phyloP scores from a whole-genome alignment of 2,888 invertebrate species.

The Atrina japonica region DNA sequence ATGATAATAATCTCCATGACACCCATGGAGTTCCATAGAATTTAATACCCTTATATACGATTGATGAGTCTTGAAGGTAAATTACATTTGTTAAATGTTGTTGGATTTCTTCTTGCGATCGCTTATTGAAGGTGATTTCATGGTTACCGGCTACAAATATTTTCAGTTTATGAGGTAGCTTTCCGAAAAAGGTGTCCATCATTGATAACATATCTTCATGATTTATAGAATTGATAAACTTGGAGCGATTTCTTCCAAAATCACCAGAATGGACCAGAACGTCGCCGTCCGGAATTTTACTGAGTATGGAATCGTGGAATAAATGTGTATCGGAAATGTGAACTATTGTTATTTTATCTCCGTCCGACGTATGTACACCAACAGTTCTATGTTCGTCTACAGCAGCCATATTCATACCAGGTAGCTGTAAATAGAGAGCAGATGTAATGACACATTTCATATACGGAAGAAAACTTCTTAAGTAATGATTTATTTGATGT shows the following conservation, averaged over 20 bases:
- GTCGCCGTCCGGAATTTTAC: constrained; percentile 70
- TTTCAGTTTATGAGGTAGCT: constrained; percentile 71
- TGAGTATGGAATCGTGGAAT: constrained; percentile 54
- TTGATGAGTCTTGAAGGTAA: constrained; percentile 71
- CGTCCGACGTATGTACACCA: too few species aligned
- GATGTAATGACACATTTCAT: too few species aligned
- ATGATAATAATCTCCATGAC: constrained; percentile 60
- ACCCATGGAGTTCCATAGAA: constrained; percentile 76
- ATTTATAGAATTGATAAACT: constrained; percentile 34
- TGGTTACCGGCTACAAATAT: constrained; percentile 77
- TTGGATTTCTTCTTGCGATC: constrained; percentile 56
- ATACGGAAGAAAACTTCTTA: too few species aligned
- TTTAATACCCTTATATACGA: constrained; percentile 68
- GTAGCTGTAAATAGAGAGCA: too few species aligned
- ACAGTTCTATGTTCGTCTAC: too few species aligned
- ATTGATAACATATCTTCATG: constrained; percentile 45
- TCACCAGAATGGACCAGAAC: constrained; percentile 76
- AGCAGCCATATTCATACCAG: too few species aligned
- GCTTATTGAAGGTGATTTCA: constrained; percentile 63
- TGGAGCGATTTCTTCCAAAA: constrained; percentile 56
- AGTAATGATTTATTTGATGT: too few species aligned
- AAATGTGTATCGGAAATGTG: constrained; percentile 77
- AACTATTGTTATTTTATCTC: constrained; percentile 50
- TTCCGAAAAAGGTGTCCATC: constrained; percentile 67
- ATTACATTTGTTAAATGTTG: constrained; percentile 60